These are phyloP conservation scores for Pipistrellus pipistrellus DNA, from an alignment of 2,797 vertebrate genomes.

Conservation along the genomic window DNA sequence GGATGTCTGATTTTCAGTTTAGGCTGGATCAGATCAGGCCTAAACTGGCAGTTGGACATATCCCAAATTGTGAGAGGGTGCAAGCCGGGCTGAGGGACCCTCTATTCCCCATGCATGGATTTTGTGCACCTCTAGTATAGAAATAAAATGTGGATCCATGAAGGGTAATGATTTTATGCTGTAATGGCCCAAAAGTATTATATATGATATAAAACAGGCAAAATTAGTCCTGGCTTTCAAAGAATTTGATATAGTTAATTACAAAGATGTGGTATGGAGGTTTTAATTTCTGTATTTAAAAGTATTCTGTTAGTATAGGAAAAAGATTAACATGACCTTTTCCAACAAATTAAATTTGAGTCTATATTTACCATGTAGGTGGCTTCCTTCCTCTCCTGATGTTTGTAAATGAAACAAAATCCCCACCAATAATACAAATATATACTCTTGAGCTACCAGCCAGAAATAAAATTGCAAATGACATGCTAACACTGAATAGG, in stretches of 20 bases:
- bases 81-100: too few relatives aligned
- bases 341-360: not conserved
- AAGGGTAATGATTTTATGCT: slow-evolving; percentile 33
- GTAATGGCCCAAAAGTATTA: not conserved
- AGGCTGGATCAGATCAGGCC: too few relatives aligned
- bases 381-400: not conserved
- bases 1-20: too few relatives aligned
- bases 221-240: slow-evolving; percentile 43
- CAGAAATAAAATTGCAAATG: slow-evolving; percentile 20
- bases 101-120: too few relatives aligned
- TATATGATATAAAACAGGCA: not conserved
- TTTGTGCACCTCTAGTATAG: not conserved
- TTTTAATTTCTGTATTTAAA: slow-evolving; percentile 40
- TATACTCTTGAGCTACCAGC: not conserved
- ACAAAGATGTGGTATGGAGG: not conserved
- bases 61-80: too few relatives aligned
- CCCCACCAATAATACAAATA: not conserved
- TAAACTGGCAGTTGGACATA: too few relatives aligned
- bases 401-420: not conserved
- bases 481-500: not conserved
- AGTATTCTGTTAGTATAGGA: not conserved
- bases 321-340: not conserved
- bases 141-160: not conserved
- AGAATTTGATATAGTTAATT: slow-evolving; percentile 26
- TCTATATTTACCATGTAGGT: not conserved